Base-by-base conservation (phyloP, 2,888 invertebrate genomes). In the Sthenelais limicola region DNA sequence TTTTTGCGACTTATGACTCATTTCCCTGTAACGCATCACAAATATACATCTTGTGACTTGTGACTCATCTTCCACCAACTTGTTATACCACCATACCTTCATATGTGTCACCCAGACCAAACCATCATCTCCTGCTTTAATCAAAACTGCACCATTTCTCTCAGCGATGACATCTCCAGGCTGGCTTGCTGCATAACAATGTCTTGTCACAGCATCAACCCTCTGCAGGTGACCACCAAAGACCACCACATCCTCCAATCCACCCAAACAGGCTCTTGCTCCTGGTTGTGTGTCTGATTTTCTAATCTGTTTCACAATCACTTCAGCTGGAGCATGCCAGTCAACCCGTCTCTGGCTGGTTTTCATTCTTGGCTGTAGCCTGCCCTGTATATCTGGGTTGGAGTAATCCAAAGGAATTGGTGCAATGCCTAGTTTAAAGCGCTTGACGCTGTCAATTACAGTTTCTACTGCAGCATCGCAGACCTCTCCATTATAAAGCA, bases 281-380 rank as follows among this genome's bases (percentile, higher is more conserved):
- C 68, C 68, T 5, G 68, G 68, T 43, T 49, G 68, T 28, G 48
- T 68, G 33, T 68, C 68, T 1, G 68, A 48, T 48, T 48, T 68
- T 12, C 48, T 21, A 12, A 68, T 48, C 26, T n/a, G 24, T 15
- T 43, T n/a, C n/a, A 51, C 68, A 1, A 49, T 24, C 15, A 48
- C 24, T 21, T 49, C 48, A 28, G 48, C 48, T 7, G 48, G 2
- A 47, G 43, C 21, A 4, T 15, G 15, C 68, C 68, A 68, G 18
- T 68, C 68, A 32, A 68, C 18, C 5, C 15, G 12, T 1, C 68
- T 24, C 24, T 68, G 48, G 26, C 21, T 68, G 2, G 5, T 26
- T 26, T 24, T 68, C 68, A 68, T 68, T 3, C 12, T 4, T 1
- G 48, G 28, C 68, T 49, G 43, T 4, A 68, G 26, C 38, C 1